These are phyloP conservation scores for Physella acuta DNA, from an alignment of 1,140 invertebrate species.

Conservation along the genomic window DNA sequence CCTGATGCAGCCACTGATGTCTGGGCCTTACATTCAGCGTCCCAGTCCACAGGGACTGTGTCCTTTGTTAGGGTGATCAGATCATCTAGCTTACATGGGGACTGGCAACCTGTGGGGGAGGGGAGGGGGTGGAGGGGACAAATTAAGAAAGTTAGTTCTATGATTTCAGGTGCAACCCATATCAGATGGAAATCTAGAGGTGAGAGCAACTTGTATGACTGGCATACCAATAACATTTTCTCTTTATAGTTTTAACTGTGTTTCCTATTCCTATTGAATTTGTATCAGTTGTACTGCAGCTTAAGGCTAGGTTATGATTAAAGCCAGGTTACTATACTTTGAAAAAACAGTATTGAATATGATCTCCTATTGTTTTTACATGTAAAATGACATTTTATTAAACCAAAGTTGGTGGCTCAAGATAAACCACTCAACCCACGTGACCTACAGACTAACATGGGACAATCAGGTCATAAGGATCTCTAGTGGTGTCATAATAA, in stretches of 20 bases:
- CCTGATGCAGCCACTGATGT: too few relatives aligned
- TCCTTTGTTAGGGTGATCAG: conserved; percentile 1
- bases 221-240: background rate
- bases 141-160: background rate
- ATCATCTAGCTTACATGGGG: conserved; percentile 4
- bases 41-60: conserved; percentile 12
- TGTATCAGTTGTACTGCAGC: too few relatives aligned
- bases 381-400: too few relatives aligned
- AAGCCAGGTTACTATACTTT: too few relatives aligned
- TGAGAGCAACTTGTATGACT: background rate
- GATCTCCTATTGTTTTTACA: too few relatives aligned
- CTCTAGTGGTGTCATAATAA: too few relatives aligned
- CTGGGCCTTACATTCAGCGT: conserved; percentile 10
- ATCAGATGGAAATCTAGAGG: background rate
- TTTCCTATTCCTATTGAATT: background rate
- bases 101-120: background rate
- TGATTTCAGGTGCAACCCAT: background rate
- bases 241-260: background rate
- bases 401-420: too few relatives aligned
- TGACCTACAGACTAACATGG: too few relatives aligned
- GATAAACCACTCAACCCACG: too few relatives aligned
- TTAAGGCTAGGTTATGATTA: too few relatives aligned
- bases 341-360: too few relatives aligned
- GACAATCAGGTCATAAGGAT: too few relatives aligned
- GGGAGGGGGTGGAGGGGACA: background rate